These are phyloP conservation scores for Scomber japonicus DNA, from an alignment of 2,113 vertebrate species.

Conservation along the genomic window DNA sequence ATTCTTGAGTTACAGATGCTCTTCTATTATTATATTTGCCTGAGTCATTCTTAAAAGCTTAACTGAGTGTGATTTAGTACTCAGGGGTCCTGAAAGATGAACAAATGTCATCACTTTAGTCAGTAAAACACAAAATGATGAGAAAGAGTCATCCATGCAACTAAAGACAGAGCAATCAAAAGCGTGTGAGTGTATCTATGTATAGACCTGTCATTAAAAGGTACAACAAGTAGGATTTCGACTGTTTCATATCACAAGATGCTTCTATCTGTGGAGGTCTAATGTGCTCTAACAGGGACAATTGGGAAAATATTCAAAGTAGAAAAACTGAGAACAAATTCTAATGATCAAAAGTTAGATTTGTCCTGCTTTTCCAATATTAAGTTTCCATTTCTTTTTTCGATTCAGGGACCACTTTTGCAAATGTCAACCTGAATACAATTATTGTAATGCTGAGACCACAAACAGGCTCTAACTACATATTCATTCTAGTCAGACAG, in stretches of 20 bases:
- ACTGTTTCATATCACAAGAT: not conserved
- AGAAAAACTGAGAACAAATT: not conserved
- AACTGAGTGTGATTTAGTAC: not conserved
- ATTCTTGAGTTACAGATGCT: not conserved
- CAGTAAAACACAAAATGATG: not conserved
- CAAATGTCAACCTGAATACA: too few relatives aligned
- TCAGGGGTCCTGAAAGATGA: not conserved
- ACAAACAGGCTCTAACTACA: not conserved
- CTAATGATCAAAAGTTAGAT: not conserved
- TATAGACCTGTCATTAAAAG: not conserved
- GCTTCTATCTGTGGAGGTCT: not conserved
- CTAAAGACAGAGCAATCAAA: not conserved
- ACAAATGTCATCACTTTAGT: not conserved
- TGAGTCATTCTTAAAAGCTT: not conserved
- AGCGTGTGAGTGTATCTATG: conserved; percentile 2
- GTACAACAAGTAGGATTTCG: not conserved
- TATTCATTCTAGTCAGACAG: too few relatives aligned
- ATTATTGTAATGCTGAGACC: too few relatives aligned
- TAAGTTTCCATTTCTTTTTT: not conserved
- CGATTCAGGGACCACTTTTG: too few relatives aligned
- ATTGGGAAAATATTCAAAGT: not conserved
- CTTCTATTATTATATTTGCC: conserved; percentile 12
- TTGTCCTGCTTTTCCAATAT: not conserved
- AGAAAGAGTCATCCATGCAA: not conserved
- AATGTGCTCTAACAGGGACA: not conserved